phyloP scores from a whole-genome alignment of 2,113 vertebrate species.

The Gavia stellata region DNA sequence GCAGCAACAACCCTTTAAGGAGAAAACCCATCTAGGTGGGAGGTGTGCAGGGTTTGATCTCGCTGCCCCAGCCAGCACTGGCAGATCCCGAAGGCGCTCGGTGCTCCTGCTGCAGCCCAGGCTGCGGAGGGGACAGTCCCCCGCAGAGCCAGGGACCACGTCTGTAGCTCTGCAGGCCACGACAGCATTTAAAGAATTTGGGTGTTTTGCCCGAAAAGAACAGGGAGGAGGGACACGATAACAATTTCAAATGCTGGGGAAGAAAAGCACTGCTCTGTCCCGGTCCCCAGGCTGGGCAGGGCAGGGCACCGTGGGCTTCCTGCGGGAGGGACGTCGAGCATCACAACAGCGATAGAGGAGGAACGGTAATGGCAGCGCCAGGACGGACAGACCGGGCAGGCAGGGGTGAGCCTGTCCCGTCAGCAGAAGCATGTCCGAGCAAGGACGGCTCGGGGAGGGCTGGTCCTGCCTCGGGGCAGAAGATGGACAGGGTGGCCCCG shows the following conservation, averaged over 20 bases:
- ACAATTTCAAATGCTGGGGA: neutral
- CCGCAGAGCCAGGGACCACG: neutral
- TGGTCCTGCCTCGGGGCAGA: neutral
- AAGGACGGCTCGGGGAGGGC: neutral
- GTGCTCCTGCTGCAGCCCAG: accelerated
- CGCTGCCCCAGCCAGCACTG: neutral
- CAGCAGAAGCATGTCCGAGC: neutral
- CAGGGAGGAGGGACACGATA: neutral
- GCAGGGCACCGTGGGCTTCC: neutral
- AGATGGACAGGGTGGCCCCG: neutral
- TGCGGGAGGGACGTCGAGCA: neutral
- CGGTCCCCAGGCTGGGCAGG: neutral
- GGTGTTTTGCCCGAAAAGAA: neutral
- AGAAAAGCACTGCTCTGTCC: accelerated
- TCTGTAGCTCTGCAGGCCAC: neutral
- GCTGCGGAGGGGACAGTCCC: neutral
- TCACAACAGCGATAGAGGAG: neutral
- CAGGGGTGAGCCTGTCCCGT: neutral
- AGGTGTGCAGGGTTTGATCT: neutral
- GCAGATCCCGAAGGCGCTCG: neutral
- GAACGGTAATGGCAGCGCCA: accelerated
- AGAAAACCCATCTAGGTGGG: neutral
- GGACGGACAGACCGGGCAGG: neutral
- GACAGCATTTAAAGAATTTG: neutral
- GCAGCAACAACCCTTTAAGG: neutral